These are phyloP conservation scores for Oophaga sylvatica DNA, from an alignment of 2,797 vertebrate species.

Conservation along the genomic window DNA sequence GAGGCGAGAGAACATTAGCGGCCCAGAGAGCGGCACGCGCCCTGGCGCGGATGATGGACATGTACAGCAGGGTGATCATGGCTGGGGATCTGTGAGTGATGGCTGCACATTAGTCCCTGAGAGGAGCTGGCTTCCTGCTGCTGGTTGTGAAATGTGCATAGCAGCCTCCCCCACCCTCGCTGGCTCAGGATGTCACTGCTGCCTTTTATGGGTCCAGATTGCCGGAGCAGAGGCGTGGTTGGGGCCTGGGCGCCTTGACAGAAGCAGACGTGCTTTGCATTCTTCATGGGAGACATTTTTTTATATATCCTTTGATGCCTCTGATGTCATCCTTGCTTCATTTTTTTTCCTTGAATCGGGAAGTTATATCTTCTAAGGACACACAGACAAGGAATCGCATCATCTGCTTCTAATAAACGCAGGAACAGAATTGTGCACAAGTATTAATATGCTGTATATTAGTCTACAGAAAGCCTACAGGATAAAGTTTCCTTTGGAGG, in stretches of 20 bases:
- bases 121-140: slow-evolving; percentile 43
- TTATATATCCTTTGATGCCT: slow-evolving; percentile 48
- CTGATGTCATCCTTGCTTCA: slow-evolving; percentile 46
- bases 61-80: neutral
- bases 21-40: neutral
- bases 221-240: slow-evolving; percentile 33
- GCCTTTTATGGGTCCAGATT: slow-evolving; percentile 58
- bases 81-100: neutral
- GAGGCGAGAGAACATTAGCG: neutral
- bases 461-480: neutral
- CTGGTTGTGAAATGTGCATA: slow-evolving; percentile 49
- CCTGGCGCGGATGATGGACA: neutral
- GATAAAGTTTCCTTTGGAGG: neutral
- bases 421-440: neutral
- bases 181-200: slow-evolving; percentile 56
- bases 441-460: neutral
- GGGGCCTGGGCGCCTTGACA: slow-evolving; percentile 46
- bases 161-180: slow-evolving; percentile 28
- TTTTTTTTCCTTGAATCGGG: slow-evolving; percentile 1
- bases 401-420: slow-evolving; percentile 11
- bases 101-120: slow-evolving; percentile 10
- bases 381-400: neutral
- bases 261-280: slow-evolving; percentile 53
- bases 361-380: slow-evolving; percentile 10
- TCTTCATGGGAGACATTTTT: slow-evolving; percentile 55